Percentiles rank a stretch among this genome's conserved stretches.
Evolutionary conservation across 2,888 invertebrate genomes (phyloP).

Genomic region (Tuta absoluta): DNA sequence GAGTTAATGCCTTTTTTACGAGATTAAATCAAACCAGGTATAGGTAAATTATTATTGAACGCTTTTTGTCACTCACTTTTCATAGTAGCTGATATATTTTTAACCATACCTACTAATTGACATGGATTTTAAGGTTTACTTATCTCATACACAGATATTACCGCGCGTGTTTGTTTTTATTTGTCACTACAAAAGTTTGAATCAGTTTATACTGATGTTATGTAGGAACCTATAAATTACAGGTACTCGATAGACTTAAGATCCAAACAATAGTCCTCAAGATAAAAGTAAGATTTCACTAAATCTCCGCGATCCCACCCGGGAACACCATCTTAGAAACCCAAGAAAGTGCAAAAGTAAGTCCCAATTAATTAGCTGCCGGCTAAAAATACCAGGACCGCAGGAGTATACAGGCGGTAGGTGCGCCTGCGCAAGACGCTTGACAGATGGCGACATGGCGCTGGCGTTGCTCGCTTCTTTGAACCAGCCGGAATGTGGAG

Average conservation of each 20-base stretch:
- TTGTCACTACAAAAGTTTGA: too few species aligned
- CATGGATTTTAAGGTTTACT: too few species aligned
- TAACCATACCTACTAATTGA: too few species aligned
- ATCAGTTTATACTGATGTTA: too few species aligned
- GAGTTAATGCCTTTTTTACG: too few species aligned
- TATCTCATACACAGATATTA: too few species aligned
- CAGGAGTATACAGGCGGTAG: slow-evolving; percentile 51
- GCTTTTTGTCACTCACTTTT: too few species aligned
- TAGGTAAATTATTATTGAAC: too few species aligned
- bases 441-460: slow-evolving; percentile 75
- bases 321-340: neutral
- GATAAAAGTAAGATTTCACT: neutral
- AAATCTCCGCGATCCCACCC: neutral
- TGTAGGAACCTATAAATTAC: neutral
- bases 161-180: too few species aligned
- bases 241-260: neutral
- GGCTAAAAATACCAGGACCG: slow-evolving; percentile 63
- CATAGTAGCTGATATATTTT: too few species aligned
- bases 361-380: slow-evolving; percentile 65
- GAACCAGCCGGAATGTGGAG: slow-evolving; percentile 56
- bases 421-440: slow-evolving; percentile 60
- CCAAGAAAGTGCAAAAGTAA: slow-evolving; percentile 29
- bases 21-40: too few species aligned
- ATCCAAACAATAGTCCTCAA: neutral
- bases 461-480: slow-evolving; percentile 63